Percentiles rank a stretch among this genome's conserved stretches.
Evolutionary conservation across 1,140 invertebrate species (phyloP).

Genomic region (Wasmannia auropunctata): DNA sequence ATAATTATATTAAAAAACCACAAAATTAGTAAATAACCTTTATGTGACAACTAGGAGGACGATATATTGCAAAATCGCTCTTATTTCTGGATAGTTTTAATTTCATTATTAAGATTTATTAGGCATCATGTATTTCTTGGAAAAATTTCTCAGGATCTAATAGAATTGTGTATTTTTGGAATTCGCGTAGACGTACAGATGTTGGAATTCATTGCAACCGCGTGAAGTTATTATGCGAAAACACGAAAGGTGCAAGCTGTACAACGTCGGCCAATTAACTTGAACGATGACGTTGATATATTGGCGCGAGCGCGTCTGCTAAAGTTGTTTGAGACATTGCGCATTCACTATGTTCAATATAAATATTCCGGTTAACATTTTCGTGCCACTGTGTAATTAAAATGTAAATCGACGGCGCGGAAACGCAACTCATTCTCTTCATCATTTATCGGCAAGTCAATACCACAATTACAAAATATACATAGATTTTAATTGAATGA

Average conservation of each 20-base stretch:
- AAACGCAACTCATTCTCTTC: slow-evolving; percentile 31
- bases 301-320: not conserved
- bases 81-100: not conserved
- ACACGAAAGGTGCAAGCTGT: not conserved
- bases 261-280: slow-evolving; percentile 28
- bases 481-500: slow-evolving; percentile 12
- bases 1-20: not conserved
- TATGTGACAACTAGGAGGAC: not conserved
- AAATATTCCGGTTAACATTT: slow-evolving; percentile 39
- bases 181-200: not conserved
- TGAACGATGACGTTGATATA: slow-evolving; percentile 33
- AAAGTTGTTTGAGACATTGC: slow-evolving; percentile 19
- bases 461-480: not conserved
- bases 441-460: not conserved
- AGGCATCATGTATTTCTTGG: not conserved
- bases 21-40: not conserved
- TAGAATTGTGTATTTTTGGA: not conserved
- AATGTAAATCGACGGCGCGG: slow-evolving; percentile 25
- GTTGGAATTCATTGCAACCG: not conserved
- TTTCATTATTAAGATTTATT: not conserved
- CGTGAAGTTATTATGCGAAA: not conserved
- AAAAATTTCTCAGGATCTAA: not conserved
- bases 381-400: slow-evolving; percentile 24
- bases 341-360: slow-evolving; percentile 17
- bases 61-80: not conserved